Base-by-base conservation (phyloP, 2,797 vertebrate genomes). In the Notolepis coatsorum region DNA sequence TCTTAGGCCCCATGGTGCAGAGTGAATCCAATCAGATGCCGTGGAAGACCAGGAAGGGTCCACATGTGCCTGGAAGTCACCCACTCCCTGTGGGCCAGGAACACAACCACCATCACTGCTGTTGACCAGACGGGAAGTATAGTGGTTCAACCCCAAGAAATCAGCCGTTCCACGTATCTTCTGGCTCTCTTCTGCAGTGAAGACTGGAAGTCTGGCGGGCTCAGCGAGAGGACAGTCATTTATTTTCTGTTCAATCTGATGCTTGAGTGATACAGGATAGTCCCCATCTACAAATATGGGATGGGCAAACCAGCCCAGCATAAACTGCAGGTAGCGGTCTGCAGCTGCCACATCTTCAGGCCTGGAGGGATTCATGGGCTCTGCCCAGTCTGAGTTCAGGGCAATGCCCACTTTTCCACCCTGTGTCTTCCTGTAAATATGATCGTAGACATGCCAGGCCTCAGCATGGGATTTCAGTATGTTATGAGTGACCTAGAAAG, bases 281-380 rank as follows among this genome's bases (percentile, higher is more conserved):
- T 98, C 94, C 15, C 97, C 97, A 13, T 96, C 86, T 52, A 96
- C 92, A 84, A 97, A 97, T 74, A 99, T 71, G 9, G 97, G 96
- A 78, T 98, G 96, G 73, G 97, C 97, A 83, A 98, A 99, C 95
- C 96, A 97, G 65, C 97, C 97, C 37, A 99, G 84, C 94, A 95
- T 98, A 80, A 96, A 96, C 61, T 96, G 92, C 59, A 99, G 61
- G 85, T 95, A 97, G 42, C 93, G 94, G 53, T 96, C 93, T 1
- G 96, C 90, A 33, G 96, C 96, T 24, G 28, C 80, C 21, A 94
- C 2, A 0, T 97, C 96, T 75, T 93, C 87, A 0, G 71, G 37
- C 38, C 15, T 92, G 54, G 71, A 15, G 2, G 90, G 55, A 45
- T 88, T 72, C 27, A 46, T 62, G 7, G 97, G 96, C 38, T 96